A percentile compares a stretch with the other conserved stretches of the same genome.
These are phyloP conservation scores for Scleropages formosus DNA, from an alignment of 2,797 vertebrate species.

Conservation along the genomic window DNA sequence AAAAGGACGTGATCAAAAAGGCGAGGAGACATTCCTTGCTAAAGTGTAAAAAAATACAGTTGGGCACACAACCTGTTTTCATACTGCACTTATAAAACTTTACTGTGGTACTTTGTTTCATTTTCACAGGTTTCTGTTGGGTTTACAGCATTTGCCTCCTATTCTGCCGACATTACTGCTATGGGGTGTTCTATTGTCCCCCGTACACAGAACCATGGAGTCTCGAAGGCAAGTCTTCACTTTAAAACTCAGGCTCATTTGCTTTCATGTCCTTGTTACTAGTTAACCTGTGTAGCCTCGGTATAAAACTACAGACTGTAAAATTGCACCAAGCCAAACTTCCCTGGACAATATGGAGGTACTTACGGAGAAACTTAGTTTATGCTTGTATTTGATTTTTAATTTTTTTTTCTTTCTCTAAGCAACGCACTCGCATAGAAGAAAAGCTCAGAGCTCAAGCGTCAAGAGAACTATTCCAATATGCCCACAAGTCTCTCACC, in stretches of 20 bases:
- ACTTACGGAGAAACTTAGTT: no score
- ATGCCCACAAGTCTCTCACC: neutral
- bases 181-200: neutral
- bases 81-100: constrained; percentile 8
- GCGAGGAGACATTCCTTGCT: no score
- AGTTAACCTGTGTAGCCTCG: neutral
- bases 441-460: no score
- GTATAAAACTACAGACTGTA: neutral
- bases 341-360: no score
- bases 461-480: no score
- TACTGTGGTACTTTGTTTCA: neutral
- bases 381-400: no score
- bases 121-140: constrained; percentile 21
- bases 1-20: neutral
- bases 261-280: neutral
- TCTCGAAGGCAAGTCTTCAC: neutral
- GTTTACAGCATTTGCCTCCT: constrained; percentile 10
- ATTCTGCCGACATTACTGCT: neutral
- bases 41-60: constrained; percentile 1
- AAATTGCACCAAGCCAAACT: neutral
- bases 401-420: no score
- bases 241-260: constrained; percentile 18
- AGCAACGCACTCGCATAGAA: no score
- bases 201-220: neutral
- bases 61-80: neutral